Conservation (phyloP, 2,113 vertebrate species). For the Parus major region DNA sequence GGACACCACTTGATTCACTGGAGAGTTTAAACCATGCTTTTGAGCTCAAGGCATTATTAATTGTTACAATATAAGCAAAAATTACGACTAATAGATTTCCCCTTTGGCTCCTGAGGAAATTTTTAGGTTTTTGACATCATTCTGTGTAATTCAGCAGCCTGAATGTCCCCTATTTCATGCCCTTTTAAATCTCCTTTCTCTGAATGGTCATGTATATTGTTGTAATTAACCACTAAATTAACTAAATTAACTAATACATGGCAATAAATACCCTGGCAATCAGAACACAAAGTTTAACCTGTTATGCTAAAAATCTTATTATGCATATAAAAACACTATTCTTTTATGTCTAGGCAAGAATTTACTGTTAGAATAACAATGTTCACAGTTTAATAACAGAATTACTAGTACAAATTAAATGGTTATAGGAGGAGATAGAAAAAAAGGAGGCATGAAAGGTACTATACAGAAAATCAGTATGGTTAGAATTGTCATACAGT, state of each 20-base stretch:
- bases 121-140: not conserved
- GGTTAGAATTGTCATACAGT: not conserved
- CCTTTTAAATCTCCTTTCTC: not conserved
- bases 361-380: not conserved
- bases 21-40: not conserved
- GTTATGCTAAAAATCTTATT: not conserved
- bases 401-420: not conserved
- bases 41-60: not conserved
- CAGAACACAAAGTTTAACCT: not conserved
- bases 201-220: not conserved
- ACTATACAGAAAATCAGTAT: not conserved
- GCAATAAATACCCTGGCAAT: not conserved
- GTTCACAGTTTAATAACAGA: not conserved
- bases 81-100: not conserved
- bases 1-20: not conserved
- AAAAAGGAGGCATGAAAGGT: not conserved
- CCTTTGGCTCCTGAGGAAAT: not conserved
- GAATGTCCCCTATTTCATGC: not conserved
- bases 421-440: not conserved
- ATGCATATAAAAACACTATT: fast-evolving
- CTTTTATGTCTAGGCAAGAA: not conserved
- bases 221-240: not conserved
- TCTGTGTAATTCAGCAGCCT: not conserved
- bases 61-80: not conserved
- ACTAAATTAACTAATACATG: not conserved